Percentiles rank a stretch among this genome's conserved stretches.
Conservation (phyloP, 2,888 invertebrate genomes). For the Troides oblongomaculatus region DNA sequence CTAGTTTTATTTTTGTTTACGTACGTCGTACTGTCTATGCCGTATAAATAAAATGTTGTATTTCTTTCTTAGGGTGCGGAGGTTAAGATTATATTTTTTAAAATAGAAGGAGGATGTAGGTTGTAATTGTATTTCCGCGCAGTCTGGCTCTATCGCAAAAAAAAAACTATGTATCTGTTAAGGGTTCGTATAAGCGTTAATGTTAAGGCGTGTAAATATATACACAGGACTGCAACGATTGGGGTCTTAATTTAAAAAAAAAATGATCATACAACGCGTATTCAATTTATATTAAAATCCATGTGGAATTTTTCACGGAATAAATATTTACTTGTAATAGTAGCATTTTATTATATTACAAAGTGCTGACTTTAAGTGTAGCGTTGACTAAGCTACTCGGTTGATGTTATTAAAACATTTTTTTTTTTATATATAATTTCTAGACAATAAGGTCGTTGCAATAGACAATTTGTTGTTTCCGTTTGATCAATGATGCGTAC, state of each 20-base stretch:
- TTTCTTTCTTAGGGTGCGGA: conserved; percentile 37
- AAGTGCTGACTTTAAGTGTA: conserved; percentile 10
- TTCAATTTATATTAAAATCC: conserved; percentile 4
- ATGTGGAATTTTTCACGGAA: background rate
- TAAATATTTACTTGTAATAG: background rate
- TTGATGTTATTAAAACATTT: conserved; percentile 5
- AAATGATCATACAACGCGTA: conserved; percentile 4
- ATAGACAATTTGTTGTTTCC: conserved; percentile 5
- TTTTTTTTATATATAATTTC: conserved; percentile 7
- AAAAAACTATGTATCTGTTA: conserved; percentile 59
- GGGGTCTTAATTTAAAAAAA: conserved; percentile 17
- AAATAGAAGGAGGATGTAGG: conserved; percentile 46
- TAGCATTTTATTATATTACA: background rate
- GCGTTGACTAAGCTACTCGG: conserved; percentile 11
- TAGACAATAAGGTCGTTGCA: conserved; percentile 13
- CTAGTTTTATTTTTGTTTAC: conserved; percentile 28
- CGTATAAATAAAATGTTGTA: conserved; percentile 42
- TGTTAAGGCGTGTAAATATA: conserved; percentile 73
- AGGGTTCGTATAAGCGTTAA: conserved; percentile 61
- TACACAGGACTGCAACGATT: conserved; percentile 57
- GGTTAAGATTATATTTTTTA: conserved; percentile 53
- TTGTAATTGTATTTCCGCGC: conserved; percentile 58
- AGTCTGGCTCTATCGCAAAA: conserved; percentile 62
- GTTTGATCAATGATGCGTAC: background rate
- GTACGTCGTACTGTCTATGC: conserved; percentile 40